Percentiles rank a stretch among this genome's conserved stretches.
These are phyloP conservation scores for Sebastes reedi DNA, from an alignment of 2,797 vertebrate genomes.

Conservation along the genomic window DNA sequence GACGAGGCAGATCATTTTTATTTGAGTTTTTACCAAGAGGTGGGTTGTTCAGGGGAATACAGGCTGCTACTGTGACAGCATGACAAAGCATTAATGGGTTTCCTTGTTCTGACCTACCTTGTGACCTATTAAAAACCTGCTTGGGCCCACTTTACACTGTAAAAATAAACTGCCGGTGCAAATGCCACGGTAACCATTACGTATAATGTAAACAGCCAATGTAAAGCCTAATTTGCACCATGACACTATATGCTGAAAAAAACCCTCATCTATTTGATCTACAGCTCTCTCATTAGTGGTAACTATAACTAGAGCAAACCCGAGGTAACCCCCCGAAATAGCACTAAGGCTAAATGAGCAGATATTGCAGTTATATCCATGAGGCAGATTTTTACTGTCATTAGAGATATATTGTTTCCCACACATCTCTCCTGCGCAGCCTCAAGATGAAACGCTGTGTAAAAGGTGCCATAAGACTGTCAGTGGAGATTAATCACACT, in stretches of 20 bases:
- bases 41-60: background rate
- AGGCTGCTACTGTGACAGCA: background rate
- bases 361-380: constrained; percentile 56
- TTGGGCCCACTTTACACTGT: background rate
- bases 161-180: constrained; percentile 15
- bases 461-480: constrained; percentile 54
- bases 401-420: constrained; percentile 71
- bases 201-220: constrained; percentile 25
- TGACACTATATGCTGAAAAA: constrained; percentile 8
- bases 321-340: constrained; percentile 34
- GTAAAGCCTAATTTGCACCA: constrained; percentile 20
- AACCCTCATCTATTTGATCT: constrained; percentile 24
- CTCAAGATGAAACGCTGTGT: constrained; percentile 58
- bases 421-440: constrained; percentile 56
- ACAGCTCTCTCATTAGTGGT: constrained; percentile 11
- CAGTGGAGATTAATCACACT: constrained; percentile 62
- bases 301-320: constrained; percentile 39
- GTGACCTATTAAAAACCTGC: constrained; percentile 4
- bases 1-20: background rate
- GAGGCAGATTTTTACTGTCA: constrained; percentile 55
- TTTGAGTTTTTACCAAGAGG: background rate
- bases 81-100: background rate
- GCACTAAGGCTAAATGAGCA: constrained; percentile 43
- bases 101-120: background rate
- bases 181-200: constrained; percentile 1